Evolutionary conservation across 1,140 invertebrate genomes (phyloP), one percentile per base, ranked within the genome.

Genomic region (Varroa destructor): DNA sequence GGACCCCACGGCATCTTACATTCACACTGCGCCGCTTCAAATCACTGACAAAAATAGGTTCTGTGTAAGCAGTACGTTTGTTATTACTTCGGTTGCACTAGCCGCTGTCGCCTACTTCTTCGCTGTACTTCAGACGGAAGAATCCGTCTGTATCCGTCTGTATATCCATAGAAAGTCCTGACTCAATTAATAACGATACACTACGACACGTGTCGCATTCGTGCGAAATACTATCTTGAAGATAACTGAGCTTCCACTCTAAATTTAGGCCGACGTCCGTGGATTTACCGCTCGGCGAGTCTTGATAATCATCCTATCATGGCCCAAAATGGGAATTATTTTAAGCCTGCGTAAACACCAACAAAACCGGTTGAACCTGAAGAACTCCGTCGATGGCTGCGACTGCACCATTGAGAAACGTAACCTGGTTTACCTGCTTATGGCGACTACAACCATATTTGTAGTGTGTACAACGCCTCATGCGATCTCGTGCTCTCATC

Each of bases 1-100:
- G 4, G 8, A 51, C 46, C 46, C 46, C 3, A 25, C 25, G 25
- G 25, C 25, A 25, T 25, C 25, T 25, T 25, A 51, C 46, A 51
- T 8, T 51, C 8, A 51, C 46, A 8, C 8, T 51, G 4, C 3
- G 8, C 46, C 8, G 8, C 46, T 8, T 51, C 46, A 3, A 3
- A 8, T 25, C 61, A 37, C 37, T 12, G 80, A 88, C 6, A 86
- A 86, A 12, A 88, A 88, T 74, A 86, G 84, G 40, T 88, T 86
- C 76, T 79, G 88, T 55, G 85, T 78, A 14, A 76, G 78, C 36
- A 79, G 77, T 71, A 79, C 80, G 25, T 80, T 80, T 74, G 78
- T 80, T 71, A 79, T 81, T 6, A 78, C 80, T 3, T 79, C 78
- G 25, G 75, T 81, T 6, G 81, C 80, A 4, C 80, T 58, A 80